Base-by-base conservation (phyloP, 2,888 invertebrate genomes). In the Blastobasis adustella region DNA sequence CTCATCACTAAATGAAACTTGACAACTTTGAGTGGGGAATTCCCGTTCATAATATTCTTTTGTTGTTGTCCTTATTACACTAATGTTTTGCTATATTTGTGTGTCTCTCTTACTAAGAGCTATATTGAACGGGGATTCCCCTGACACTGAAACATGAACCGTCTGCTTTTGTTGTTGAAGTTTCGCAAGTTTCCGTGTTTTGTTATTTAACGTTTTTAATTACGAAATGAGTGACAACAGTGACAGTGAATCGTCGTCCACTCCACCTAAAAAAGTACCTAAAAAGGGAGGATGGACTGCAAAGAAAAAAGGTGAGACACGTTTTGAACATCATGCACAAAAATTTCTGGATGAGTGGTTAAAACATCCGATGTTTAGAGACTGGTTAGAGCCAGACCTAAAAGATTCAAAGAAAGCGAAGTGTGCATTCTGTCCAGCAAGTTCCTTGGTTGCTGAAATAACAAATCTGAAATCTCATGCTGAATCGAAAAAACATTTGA, bases 321-420 rank as follows among this genome's bases (percentile, higher is more conserved):
- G 37, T 47, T 53, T 37, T 38, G 43, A 54, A 37, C 57, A 57
- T 57, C 54, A 52, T 45, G 8, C 39, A 50, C 57, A 57, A 47
- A 50, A 46, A 46, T 57, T 54, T 53, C 45, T 55, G 40, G 46
- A 54, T 36, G 43, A 56, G 44, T 59, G 57, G 57, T 51, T 57
- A 54, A 51, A 57, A 43, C 46, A 59, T 54, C 57, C 57, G 41
- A 37, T 40, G 10, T 59, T 57, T 50, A 54, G 50, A 46, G 49
- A 54, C 49, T 6, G 42, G 42, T 9, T 42, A 5, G 5, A 8
- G 42, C 42, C 42, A 8, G 42, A 42, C 10, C 42, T 7, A 8
- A 5, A 6, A 8, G 9, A 42, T 10, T 8, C 42, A 5, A 9
- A 10, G n/a, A 42, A 9, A 9, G 42, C 42, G 5, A 42, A 42